Base-by-base conservation (phyloP, 1,140 invertebrate species). In the Trichonephila inaurata region DNA sequence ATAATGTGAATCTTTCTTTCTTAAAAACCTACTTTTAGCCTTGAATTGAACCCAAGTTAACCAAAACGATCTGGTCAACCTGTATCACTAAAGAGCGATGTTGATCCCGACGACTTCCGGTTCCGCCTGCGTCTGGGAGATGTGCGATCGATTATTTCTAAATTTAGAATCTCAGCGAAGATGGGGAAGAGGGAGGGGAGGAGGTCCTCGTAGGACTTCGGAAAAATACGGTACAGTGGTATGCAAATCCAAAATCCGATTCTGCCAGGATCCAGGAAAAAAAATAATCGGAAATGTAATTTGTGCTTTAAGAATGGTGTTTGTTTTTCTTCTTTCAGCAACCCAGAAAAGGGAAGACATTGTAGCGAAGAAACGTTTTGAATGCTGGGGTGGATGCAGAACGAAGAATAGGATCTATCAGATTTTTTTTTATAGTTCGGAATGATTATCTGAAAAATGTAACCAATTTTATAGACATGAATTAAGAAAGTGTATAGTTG, bases 161-260 rank as follows among this genome's bases (percentile, higher is more conserved):
- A 89, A 89, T 89, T 72, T 89, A 89, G 88, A 72, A 77, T 51
- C 88, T 1, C 14, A 66, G 72, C 28, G 33, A 44, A 40, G 24
- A 95, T 96, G 96, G 62, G 16, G 16, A 2, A 6, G 62, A 5
- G 62, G 1, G 19, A 5, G 62, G 16, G 62, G 14, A 16, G 24
- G 14, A 16, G 28, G 18, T 40, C 28, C 72, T 77, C 18, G 33
- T 64, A 64, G 62, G 62, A 64, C 62, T 64, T 64, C 19, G 62
- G 24, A 77, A 77, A 77, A 77, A 40, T 77, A 51, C 72, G 28
- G 72, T 40, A 77, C 72, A 33, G 72, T 33, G 16, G 72, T 28
- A 77, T 77, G 72, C 72, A 77, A 77, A 77, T 77, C 72, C 28
- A 16, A 40, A 33, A 77, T 33, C 72, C 72, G 72, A 77, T 77